These are phyloP conservation scores for Saccopteryx bilineata DNA, from an alignment of 2,113 vertebrate species.

Conservation along the genomic window DNA sequence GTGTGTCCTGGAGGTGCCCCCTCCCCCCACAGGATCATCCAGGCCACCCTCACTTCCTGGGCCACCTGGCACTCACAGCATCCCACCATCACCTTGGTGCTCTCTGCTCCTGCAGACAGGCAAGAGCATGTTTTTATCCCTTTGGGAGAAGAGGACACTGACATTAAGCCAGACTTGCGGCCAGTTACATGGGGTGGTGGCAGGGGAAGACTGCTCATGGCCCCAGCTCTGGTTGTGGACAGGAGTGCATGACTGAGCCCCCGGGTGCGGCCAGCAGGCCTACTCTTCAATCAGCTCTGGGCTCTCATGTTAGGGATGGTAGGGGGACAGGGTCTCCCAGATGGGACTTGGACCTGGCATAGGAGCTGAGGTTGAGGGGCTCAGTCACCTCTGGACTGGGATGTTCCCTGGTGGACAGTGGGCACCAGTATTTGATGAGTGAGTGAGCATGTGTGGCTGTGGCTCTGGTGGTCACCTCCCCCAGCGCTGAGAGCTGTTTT, in stretches of 20 bases:
- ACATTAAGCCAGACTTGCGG: neutral
- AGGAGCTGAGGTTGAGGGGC: neutral
- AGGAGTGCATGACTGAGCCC: neutral
- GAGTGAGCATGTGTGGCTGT: neutral
- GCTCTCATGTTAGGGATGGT: neutral
- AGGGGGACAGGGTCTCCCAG: neutral
- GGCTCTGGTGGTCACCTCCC: neutral
- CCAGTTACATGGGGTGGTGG: neutral
- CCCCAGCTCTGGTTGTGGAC: neutral
- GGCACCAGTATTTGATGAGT: neutral
- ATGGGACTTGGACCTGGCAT: neutral
- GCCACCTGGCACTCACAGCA: too few species aligned
- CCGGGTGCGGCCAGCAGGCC: neutral
- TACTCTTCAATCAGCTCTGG: neutral
- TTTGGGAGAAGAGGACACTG: slow-evolving; percentile 65
- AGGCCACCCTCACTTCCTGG: too few species aligned
- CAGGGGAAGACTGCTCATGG: neutral
- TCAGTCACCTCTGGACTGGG: neutral
- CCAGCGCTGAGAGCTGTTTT: neutral
- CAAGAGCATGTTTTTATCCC: slow-evolving; percentile 65
- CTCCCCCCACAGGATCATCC: neutral
- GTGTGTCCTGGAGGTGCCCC: neutral
- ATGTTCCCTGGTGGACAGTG: too few species aligned
- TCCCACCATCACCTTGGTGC: too few species aligned
- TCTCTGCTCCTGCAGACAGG: slow-evolving; percentile 23